These are phyloP conservation scores for Somateria mollissima DNA, from an alignment of 2,797 vertebrate genomes.

Conservation along the genomic window DNA sequence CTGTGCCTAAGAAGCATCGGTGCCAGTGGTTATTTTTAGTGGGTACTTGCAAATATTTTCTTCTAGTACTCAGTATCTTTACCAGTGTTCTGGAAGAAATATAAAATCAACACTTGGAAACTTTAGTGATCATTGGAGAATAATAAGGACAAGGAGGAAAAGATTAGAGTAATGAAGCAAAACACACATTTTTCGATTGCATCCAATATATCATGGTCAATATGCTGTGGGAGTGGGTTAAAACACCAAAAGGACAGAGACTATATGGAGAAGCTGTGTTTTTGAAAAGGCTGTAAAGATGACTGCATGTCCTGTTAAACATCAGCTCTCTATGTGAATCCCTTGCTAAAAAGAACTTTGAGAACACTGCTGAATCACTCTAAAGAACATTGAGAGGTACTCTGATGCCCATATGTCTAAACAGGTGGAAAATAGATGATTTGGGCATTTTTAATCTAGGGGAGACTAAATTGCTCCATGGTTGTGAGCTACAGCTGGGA, in stretches of 20 bases:
- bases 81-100: background rate
- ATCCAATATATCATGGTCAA: background rate
- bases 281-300: background rate
- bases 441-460: background rate
- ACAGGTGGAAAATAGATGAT: background rate
- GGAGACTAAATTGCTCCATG: background rate
- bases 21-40: background rate
- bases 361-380: background rate
- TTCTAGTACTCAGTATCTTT: background rate
- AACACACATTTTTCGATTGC: background rate
- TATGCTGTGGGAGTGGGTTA: background rate
- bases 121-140: background rate
- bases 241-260: background rate
- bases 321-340: background rate
- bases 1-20: background rate
- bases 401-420: background rate
- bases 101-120: background rate
- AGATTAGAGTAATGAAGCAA: background rate
- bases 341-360: background rate
- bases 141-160: background rate
- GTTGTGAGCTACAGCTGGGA: background rate
- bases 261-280: background rate
- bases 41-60: background rate
- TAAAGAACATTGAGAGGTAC: background rate
- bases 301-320: background rate